Evolutionary conservation across 2,888 invertebrate species (phyloP).

Genomic region (Parascotia fuliginaria): DNA sequence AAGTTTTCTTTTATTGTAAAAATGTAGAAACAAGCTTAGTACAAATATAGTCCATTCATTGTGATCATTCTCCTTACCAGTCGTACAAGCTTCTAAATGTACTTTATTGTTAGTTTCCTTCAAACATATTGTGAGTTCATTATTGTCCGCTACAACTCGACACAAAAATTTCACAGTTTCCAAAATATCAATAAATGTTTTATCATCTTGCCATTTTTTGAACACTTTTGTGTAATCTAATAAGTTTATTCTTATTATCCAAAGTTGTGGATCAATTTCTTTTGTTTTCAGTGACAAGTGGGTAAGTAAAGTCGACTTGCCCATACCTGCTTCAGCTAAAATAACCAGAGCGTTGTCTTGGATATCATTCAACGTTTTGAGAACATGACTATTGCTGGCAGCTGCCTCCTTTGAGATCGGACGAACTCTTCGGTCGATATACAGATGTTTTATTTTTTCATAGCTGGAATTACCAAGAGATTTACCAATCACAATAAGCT

Average conservation of each 20-base stretch:
- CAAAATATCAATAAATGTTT: background rate
- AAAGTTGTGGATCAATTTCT: background rate
- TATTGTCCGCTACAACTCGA: background rate
- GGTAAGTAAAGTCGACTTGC: constrained; percentile 38
- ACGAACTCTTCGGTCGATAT: constrained; percentile 14
- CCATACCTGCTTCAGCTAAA: constrained; percentile 37
- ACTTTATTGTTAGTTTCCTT: background rate
- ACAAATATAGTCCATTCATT: background rate
- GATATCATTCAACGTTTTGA: constrained; percentile 13
- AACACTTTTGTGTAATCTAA: background rate
- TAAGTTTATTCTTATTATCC: background rate
- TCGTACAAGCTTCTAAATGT: background rate
- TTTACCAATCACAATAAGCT: constrained; percentile 10
- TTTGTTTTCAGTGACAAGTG: constrained; percentile 7
- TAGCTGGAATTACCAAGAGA: constrained; percentile 7
- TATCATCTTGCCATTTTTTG: background rate
- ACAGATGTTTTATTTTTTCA: constrained; percentile 17
- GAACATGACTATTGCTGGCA: background rate
- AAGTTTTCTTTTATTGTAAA: background rate
- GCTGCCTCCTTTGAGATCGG: background rate
- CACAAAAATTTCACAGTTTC: background rate
- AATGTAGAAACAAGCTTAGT: background rate
- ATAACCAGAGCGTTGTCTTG: constrained; percentile 5
- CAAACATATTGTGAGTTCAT: background rate
- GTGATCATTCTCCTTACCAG: background rate